Evolutionary conservation across 2,113 vertebrate species (phyloP), one percentile per base, ranked within the genome.

Genomic region (human (Homo sapiens)): DNA sequence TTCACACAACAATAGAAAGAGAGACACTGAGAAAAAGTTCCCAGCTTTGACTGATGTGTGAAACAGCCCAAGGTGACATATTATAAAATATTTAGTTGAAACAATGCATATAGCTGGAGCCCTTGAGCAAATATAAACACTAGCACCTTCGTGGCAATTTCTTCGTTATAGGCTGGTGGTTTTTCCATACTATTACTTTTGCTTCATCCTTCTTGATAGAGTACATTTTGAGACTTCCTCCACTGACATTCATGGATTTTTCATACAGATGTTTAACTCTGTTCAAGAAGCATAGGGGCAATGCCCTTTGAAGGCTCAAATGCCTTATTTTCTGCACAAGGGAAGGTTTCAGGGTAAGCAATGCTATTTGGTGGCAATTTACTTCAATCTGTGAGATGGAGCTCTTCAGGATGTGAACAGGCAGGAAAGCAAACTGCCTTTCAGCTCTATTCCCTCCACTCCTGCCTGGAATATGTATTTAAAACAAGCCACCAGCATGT

Each of bases 11-110:
- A 97, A 13, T 84, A 66, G 87, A 97, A 97, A 85, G 1, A 30
- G 43, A 94, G 40, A 85, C 16, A 82, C 13, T 27, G 64, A 97
- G 92, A 43, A 80, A 95, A 96, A 81, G 96, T 30, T 61, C 55
- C 61, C 66, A 7, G 83, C 89, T 97, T 66, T 98, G 94, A 97
- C 16, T 92, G 95, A 75, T 97, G 75, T 94, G 70, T 82, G 59
- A 82, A 96, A 92, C 70, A 96, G 82, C 57, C 95, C 75, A 27
- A 95, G 93, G 95, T 76, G 75, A 86, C 93, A 89, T 52, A 85
- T 96, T 8, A 55, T 94, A 83, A 98, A 98, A 94, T 5, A 96
- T 96, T 98, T 92, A 97, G 61, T 55, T 88, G 83, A 94, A 94
- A 90, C 85, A 90, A 68, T 38, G 78, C 85, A 70, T 43, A 59